A percentile compares a stretch with the other conserved stretches of the same genome.
Evolutionary conservation across 2,888 invertebrate genomes (phyloP).

Genomic region (Argynnis bischoffii): DNA sequence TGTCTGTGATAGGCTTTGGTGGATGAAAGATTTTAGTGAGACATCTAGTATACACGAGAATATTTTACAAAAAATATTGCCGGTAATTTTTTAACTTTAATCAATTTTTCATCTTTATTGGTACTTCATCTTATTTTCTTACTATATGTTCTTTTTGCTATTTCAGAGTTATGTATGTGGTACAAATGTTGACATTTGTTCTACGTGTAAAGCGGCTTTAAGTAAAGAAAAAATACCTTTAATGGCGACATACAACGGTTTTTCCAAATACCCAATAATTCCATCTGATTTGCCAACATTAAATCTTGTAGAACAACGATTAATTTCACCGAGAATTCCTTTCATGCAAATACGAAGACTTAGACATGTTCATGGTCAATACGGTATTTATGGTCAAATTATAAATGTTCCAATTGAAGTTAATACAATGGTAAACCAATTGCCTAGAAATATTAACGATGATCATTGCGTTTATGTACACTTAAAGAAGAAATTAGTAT

Average conservation of each 20-base stretch:
- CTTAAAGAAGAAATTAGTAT: slow-evolving; percentile 48
- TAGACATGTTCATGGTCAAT: slow-evolving; percentile 47
- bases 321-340: slow-evolving; percentile 52
- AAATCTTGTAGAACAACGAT: slow-evolving; percentile 52
- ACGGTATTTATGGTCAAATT: slow-evolving; percentile 56
- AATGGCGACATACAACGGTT: slow-evolving; percentile 51
- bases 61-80: not conserved
- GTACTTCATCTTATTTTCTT: no score
- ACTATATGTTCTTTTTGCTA: no score
- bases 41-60: not conserved
- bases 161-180: slow-evolving; percentile 21
- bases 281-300: slow-evolving; percentile 49
- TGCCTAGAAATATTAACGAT: slow-evolving; percentile 52
- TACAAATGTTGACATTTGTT: slow-evolving; percentile 46
- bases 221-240: slow-evolving; percentile 45
- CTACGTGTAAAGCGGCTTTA: slow-evolving; percentile 46
- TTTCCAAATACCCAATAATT: slow-evolving; percentile 52
- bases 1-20: slow-evolving; percentile 57
- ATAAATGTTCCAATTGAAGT: slow-evolving; percentile 58
- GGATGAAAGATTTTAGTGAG: slow-evolving; percentile 49
- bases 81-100: no score
- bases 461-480: slow-evolving; percentile 53
- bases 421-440: slow-evolving; percentile 50
- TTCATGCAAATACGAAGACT: slow-evolving; percentile 56
- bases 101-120: not conserved